These are phyloP conservation scores for Empidonax traillii DNA, from an alignment of 2,113 vertebrate species.

Conservation along the genomic window DNA sequence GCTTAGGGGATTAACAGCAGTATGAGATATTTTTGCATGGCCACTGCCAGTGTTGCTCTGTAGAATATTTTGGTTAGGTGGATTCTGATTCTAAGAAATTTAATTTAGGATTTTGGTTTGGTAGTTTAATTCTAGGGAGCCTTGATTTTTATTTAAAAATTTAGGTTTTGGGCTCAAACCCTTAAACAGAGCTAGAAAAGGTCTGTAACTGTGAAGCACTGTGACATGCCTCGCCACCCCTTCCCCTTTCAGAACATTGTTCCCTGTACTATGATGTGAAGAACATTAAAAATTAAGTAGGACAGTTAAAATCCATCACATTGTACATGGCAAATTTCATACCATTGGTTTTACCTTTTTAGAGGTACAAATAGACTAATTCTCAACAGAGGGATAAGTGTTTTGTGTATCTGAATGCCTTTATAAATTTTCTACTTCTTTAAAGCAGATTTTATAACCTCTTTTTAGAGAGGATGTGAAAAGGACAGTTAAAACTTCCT, in stretches of 20 bases:
- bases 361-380: not conserved
- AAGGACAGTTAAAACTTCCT: not conserved
- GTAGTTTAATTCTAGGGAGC: not conserved
- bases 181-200: not conserved
- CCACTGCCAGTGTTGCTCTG: not conserved
- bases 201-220: not conserved
- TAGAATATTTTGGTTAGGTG: not conserved
- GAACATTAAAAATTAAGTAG: not conserved
- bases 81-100: not conserved
- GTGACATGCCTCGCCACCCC: not conserved
- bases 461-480: not conserved
- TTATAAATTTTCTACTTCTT: not conserved
- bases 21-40: not conserved
- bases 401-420: not conserved
- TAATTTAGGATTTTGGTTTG: not conserved
- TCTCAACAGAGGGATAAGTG: not conserved
- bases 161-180: not conserved
- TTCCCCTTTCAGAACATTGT: not conserved
- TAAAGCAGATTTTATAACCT: not conserved
- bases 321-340: not conserved
- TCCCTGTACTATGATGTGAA: not conserved
- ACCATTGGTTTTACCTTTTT: not conserved
- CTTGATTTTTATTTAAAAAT: not conserved
- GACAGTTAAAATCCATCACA: not conserved
- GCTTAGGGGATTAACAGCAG: not conserved